A percentile compares a stretch with the other conserved stretches of the same genome.
Conservation (phyloP, 2,888 invertebrate species). For the Catocala fraxini region DNA sequence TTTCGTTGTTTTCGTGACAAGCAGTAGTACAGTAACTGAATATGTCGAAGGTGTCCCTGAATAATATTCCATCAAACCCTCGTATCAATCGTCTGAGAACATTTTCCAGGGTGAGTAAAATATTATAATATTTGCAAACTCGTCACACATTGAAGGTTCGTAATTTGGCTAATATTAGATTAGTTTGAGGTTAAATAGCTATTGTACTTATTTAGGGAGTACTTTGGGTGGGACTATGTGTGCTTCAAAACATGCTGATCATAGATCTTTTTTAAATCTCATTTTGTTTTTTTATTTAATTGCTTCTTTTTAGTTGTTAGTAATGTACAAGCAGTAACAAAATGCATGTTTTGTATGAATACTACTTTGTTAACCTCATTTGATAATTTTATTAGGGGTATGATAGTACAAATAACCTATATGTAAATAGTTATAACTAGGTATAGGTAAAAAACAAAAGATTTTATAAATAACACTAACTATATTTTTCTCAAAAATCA, state of each 20-base stretch:
- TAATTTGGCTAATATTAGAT: conserved; percentile 54
- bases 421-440: no score
- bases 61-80: conserved; percentile 83
- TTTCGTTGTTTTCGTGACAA: conserved; percentile 63
- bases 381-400: no score
- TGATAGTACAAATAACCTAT: no score
- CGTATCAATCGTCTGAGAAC: conserved; percentile 81
- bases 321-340: no score
- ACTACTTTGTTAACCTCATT: no score
- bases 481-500: no score
- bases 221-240: conserved; percentile 21
- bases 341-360: no score
- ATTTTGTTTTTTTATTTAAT: not conserved
- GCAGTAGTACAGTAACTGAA: conserved; percentile 53
- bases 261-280: not conserved
- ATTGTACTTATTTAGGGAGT: conserved; percentile 19
- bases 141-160: conserved; percentile 31
- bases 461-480: no score
- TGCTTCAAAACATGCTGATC: conserved; percentile 1
- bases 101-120: conserved; percentile 80
- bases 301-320: no score
- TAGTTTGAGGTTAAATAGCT: conserved; percentile 59
- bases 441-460: no score
- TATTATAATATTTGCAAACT: conserved; percentile 33
- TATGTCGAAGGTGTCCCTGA: conserved; percentile 84